Evolutionary conservation across 2,113 vertebrate species (phyloP), one percentile per base, ranked within the genome.

Genomic region (Willisornis vidua): DNA sequence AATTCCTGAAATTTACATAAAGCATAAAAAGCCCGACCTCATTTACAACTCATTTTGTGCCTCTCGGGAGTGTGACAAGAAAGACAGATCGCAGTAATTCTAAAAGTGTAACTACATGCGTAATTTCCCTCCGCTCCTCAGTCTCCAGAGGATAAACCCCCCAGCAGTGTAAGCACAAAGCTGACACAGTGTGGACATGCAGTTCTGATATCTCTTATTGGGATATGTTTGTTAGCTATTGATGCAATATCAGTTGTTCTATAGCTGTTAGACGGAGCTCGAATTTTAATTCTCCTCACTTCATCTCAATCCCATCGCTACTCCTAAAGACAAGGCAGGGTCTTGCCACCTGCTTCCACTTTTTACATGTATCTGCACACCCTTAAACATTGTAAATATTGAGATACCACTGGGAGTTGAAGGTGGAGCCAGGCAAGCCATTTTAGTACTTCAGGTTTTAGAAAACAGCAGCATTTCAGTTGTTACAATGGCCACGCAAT

Each of bases 171-270:
- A 61, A 77, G 72, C 55, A 84, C 51, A 41, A 71, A 84, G 46
- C 26, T 0, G 0, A 80, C 26, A 33, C 24, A 46, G 1, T 11
- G 0, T 16, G 51, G 76, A 74, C 2, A 1, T 35, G 59, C 51
- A 90, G 52, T 39, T 77, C 24, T 72, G 74, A 54, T 59, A 54
- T 28, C 68, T 61, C 63, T 84, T 16, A 65, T 5, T 15, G 37
- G 58, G 19, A 5, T 8, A 7, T 11, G 26, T 55, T 26, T 52
- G 16, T 37, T 37, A 84, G 81, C 33, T 81, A 59, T 4, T 29
- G 51, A 51, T 51, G 29, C n/a, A 78, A 0, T 8, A 71, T n/a
- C 48, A 63, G 35, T 35, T 78, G 57, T 48, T 61, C 48, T 13
- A 74, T 1, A 41, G 51, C 37, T 72, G 12, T 39, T 77, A 58